A percentile compares a stretch with the other conserved stretches of the same genome.
These are phyloP conservation scores for Euplexia lucipara DNA, from an alignment of 2,888 invertebrate species.

Conservation along the genomic window DNA sequence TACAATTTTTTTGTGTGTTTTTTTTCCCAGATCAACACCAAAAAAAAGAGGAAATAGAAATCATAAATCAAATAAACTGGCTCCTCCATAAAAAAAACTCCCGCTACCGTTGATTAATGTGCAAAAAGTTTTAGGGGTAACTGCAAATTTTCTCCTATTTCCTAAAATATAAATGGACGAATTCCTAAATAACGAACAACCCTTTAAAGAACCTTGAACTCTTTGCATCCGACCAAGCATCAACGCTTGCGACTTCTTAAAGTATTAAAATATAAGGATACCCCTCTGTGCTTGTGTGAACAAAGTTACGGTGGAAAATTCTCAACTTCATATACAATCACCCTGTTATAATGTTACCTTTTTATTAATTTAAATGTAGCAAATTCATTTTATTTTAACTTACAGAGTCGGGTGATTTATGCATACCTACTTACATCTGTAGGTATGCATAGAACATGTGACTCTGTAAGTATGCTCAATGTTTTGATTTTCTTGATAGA, in stretches of 20 bases:
- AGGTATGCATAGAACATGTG: too few relatives aligned
- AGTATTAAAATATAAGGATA: slow-evolving; percentile 70
- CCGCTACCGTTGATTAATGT: slow-evolving; percentile 59
- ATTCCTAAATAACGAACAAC: slow-evolving; percentile 68
- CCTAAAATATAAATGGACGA: slow-evolving; percentile 68
- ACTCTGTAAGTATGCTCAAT: too few relatives aligned
- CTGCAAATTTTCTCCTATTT: slow-evolving; percentile 65
- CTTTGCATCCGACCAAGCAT: slow-evolving; percentile 64
- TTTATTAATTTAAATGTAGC: slow-evolving; percentile 20
- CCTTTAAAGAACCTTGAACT: slow-evolving; percentile 66
- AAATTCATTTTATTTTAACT: slow-evolving; percentile 1
- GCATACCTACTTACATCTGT: too few relatives aligned
- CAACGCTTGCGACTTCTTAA: slow-evolving; percentile 70
- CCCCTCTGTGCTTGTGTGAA: slow-evolving; percentile 55
- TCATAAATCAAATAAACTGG: slow-evolving; percentile 44
- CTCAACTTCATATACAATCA: slow-evolving; percentile 51
- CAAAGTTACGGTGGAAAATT: slow-evolving; percentile 50
- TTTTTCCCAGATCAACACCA: slow-evolving; percentile 24
- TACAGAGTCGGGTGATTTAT: too few relatives aligned
- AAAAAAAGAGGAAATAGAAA: slow-evolving; percentile 23
- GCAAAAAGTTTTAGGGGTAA: slow-evolving; percentile 59
- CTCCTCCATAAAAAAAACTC: slow-evolving; percentile 43
- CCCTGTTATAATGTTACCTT: slow-evolving; percentile 20
- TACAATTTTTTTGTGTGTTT: not conserved
- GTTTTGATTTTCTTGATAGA: too few relatives aligned